phyloP scores from a whole-genome alignment of 53 echinoderm and acorn worm genomes.

The Henricia sp. region DNA sequence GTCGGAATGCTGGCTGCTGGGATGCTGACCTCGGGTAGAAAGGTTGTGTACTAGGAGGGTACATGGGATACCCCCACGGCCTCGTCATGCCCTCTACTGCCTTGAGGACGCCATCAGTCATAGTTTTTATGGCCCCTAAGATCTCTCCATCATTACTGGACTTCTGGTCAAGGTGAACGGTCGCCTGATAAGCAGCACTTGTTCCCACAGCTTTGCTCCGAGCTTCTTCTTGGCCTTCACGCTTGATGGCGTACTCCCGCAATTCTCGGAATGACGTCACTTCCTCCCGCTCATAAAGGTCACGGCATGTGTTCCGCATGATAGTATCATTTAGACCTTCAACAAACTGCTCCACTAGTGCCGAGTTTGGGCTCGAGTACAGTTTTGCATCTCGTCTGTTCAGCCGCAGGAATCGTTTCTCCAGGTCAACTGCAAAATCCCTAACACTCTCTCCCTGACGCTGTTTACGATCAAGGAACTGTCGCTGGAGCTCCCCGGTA shows the following conservation, averaged over 20 bases:
- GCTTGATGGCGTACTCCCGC: slow-evolving; percentile 28
- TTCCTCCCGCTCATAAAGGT: slow-evolving; percentile 1
- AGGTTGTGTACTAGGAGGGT: slow-evolving; percentile 1
- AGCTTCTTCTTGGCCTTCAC: slow-evolving; percentile 51
- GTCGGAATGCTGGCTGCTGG: background rate
- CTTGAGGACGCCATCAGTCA: slow-evolving; percentile 9
- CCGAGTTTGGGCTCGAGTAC: slow-evolving; percentile 37
- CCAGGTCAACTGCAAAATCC: slow-evolving; percentile 60
- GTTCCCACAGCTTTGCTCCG: background rate
- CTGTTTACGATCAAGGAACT: slow-evolving; percentile 42
- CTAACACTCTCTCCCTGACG: slow-evolving; percentile 17
- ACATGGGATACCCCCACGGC: slow-evolving; percentile 1
- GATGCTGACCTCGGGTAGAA: background rate
- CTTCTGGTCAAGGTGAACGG: background rate
- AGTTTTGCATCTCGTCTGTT: slow-evolving; percentile 18
- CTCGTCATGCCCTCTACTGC: background rate
- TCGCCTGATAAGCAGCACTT: background rate
- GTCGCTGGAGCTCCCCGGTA: slow-evolving; percentile 36
- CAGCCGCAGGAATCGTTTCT: slow-evolving; percentile 40
- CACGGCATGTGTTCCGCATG: slow-evolving; percentile 39
- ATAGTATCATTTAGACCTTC: background rate
- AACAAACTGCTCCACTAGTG: slow-evolving; percentile 25
- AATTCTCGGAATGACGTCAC: slow-evolving; percentile 38
- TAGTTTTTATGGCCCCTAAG: background rate
- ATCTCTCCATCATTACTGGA: background rate